A percentile compares a stretch with the other conserved stretches of the same genome.
These are phyloP conservation scores for Tinea trinotella DNA, from an alignment of 2,888 invertebrate genomes.

Conservation along the genomic window DNA sequence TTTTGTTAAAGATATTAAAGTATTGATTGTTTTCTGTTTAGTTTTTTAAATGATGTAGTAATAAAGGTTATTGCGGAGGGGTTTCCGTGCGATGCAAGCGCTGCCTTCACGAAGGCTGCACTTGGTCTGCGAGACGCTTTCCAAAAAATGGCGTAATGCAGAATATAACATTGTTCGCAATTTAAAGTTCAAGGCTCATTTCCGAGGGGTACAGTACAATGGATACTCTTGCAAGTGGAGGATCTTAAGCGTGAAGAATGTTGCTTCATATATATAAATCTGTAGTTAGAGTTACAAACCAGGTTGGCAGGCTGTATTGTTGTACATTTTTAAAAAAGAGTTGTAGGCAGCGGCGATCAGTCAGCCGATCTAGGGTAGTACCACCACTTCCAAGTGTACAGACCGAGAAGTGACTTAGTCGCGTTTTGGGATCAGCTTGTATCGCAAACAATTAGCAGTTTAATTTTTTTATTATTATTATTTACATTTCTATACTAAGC, in stretches of 20 bases:
- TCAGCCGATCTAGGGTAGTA: no score
- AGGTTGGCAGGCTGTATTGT: no score
- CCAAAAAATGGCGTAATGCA: neutral
- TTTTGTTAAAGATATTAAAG: no score
- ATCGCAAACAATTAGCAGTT: no score
- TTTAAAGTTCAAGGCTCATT: neutral
- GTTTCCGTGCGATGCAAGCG: slow-evolving; percentile 6
- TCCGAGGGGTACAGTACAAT: neutral
- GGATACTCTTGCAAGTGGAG: neutral
- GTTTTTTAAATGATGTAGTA: neutral
- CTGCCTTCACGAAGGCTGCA: slow-evolving; percentile 9
- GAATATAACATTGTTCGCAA: neutral
- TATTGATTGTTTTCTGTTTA: no score
- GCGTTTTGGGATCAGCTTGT: no score
- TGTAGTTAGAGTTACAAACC: neutral
- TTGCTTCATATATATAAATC: neutral
- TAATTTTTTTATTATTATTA: no score
- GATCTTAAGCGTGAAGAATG: neutral
- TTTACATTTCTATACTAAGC: no score
- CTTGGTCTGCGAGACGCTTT: slow-evolving; percentile 7
- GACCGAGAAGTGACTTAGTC: no score
- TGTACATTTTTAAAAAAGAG: no score
- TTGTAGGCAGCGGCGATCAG: no score
- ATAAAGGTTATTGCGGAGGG: neutral
- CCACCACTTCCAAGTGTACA: no score